Conservation (phyloP, 2,797 vertebrate species). For the Acanthurus lineatus region DNA sequence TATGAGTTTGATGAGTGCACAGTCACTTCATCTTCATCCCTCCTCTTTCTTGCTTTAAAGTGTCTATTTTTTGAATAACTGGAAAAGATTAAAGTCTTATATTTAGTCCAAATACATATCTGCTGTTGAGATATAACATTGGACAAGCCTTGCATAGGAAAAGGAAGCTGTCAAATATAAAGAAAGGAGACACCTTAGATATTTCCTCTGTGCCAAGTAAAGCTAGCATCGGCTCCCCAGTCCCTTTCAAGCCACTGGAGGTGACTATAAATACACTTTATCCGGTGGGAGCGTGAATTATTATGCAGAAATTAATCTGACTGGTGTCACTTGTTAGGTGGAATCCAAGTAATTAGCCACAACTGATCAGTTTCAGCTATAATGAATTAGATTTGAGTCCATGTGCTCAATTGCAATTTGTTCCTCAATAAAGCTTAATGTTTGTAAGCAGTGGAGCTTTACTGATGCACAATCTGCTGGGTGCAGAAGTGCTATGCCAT, state of each 20-base stretch:
- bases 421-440: slow-evolving; percentile 29
- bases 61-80: slow-evolving; percentile 33
- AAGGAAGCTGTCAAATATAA: slow-evolving; percentile 68
- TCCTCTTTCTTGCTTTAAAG: slow-evolving; percentile 15
- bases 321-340: slow-evolving; percentile 20
- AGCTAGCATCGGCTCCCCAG: slow-evolving; percentile 41
- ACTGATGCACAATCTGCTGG: slow-evolving; percentile 50
- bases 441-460: slow-evolving; percentile 26
- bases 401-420: slow-evolving; percentile 35
- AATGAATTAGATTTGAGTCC: background rate
- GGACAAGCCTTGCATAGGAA: slow-evolving; percentile 48
- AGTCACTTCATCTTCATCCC: background rate
- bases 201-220: slow-evolving; percentile 56
- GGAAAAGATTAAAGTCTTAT: background rate
- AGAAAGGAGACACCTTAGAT: slow-evolving; percentile 62
- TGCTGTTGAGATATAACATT: slow-evolving; percentile 34
- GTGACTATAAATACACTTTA: slow-evolving; percentile 51
- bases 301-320: slow-evolving; percentile 30
- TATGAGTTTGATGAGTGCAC: background rate
- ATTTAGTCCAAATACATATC: slow-evolving; percentile 36
- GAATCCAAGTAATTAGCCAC: slow-evolving; percentile 22
- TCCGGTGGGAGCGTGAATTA: slow-evolving; percentile 25
- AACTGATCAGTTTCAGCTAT: slow-evolving; percentile 29
- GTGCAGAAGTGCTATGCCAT: slow-evolving; percentile 31
- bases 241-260: slow-evolving; percentile 44